phyloP scores from a whole-genome alignment of 2,113 vertebrate species.

The Mustela nigripes region DNA sequence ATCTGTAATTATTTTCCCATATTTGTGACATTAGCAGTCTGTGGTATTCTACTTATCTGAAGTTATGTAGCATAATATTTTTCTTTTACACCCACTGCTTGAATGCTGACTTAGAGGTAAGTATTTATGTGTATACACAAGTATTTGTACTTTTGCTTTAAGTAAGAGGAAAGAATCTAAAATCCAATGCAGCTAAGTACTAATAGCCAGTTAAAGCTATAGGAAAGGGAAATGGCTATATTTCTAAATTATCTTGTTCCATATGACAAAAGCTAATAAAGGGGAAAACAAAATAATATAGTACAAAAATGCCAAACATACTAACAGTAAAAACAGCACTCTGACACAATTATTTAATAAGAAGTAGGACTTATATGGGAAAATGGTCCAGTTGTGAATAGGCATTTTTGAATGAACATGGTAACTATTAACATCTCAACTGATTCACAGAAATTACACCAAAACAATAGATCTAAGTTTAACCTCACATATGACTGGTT shows the following conservation, averaged over 20 bases:
- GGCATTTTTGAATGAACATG: not conserved
- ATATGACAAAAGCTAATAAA: conserved; percentile 21
- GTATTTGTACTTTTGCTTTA: conserved; percentile 40
- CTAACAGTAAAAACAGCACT: conserved; percentile 24
- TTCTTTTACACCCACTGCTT: conserved; percentile 50
- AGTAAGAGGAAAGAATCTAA: conserved; percentile 58
- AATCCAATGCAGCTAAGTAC: conserved; percentile 51
- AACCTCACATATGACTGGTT: not conserved
- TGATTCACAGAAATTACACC: conserved; percentile 13
- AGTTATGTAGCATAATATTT: not conserved
- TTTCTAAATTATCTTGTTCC: conserved; percentile 41
- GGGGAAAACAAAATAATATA: not conserved
- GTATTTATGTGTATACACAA: not conserved
- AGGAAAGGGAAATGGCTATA: conserved; percentile 11
- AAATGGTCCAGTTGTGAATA: conserved; percentile 4
- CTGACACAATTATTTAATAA: conserved; percentile 32
- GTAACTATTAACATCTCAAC: conserved; percentile 21
- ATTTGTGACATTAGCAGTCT: conserved; percentile 42
- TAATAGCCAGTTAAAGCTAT: not conserved
- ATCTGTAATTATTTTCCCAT: conserved; percentile 40
- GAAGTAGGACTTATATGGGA: not conserved
- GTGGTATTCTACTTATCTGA: conserved; percentile 7
- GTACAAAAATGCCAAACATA: conserved; percentile 36
- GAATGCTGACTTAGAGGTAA: not conserved
- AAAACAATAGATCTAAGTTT: conserved; percentile 17